A percentile compares a stretch with the other conserved stretches of the same genome.
These are phyloP conservation scores for Linepithema humile DNA, from an alignment of 1,140 invertebrate genomes.

Conservation along the genomic window DNA sequence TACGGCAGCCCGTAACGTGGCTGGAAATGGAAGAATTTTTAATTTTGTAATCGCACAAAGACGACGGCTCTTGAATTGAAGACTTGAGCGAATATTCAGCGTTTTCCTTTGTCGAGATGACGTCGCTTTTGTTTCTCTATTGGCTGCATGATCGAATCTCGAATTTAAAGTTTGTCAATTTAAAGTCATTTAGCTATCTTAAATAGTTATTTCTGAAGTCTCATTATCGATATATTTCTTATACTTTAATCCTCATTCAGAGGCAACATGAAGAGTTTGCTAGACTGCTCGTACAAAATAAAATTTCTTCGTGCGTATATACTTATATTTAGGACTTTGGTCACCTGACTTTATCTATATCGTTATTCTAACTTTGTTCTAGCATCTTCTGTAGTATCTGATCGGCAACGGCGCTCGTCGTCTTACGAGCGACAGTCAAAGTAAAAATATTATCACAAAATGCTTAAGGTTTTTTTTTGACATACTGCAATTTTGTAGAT, in stretches of 20 bases:
- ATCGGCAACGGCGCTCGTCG: too few species aligned
- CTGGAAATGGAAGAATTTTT: slow-evolving; percentile 53
- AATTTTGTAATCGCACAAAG: slow-evolving; percentile 56
- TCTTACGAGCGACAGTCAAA: too few species aligned
- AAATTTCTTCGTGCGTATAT: neutral
- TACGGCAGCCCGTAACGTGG: slow-evolving; percentile 28
- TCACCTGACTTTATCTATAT: too few species aligned
- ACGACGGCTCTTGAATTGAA: slow-evolving; percentile 47
- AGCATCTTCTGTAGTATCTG: too few species aligned
- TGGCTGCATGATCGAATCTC: slow-evolving; percentile 32
- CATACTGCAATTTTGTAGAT: too few species aligned
- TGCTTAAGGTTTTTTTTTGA: too few species aligned
- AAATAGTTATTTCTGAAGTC: slow-evolving; percentile 42
- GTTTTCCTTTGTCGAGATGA: slow-evolving; percentile 7
- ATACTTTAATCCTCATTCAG: neutral
- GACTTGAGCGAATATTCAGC: slow-evolving; percentile 19
- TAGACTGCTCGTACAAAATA: neutral
- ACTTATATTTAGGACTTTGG: too few species aligned
- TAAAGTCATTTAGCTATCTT: slow-evolving; percentile 8
- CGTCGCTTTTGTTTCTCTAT: slow-evolving; percentile 4
- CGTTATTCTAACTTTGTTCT: too few species aligned
- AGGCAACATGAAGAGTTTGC: neutral
- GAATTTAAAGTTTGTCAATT: slow-evolving; percentile 32
- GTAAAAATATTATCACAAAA: too few species aligned
- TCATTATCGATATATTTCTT: neutral